Evolutionary conservation across 2,113 vertebrate species (phyloP), one percentile per base, ranked within the genome.

Genomic region (Siphamia tubifer): DNA sequence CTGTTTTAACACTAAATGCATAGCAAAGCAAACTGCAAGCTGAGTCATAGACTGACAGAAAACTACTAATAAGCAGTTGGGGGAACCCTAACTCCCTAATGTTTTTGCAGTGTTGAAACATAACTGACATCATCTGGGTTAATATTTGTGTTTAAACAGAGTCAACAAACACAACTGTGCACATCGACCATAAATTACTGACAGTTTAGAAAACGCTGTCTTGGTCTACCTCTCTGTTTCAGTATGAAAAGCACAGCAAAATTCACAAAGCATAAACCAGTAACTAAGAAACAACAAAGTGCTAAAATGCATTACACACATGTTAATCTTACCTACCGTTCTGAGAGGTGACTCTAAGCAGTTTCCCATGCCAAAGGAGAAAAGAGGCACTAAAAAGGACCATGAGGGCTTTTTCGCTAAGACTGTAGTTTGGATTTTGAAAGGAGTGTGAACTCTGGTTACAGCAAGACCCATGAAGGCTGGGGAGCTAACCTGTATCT

Each of bases 331-430:
- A n/a, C 45, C 30, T 48, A 98, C 96, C 95, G 93, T 92, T 90
- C 88, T 94, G 84, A 96, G 84, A 81, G 94, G 93, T 84, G 93
- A 94, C 86, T 95, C 94, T 89, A 96, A 91, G 87, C 95, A 96
- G 93, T 96, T 96, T 87, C 95, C 95, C 95, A 98, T 96, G 79
- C 89, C 93, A 91, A 74, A 61, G 24, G 79, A 85, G 47, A 74
- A 69, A 66, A 76, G 58, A 49, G 61, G 57, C 38, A 74, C 74
- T n/a, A 81, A 89, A 75, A 89, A 82, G 82, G 91, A 90, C 80
- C 86, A 86, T 88, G 90, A 81, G 88, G 92, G 51, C 72, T 78
- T 87, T 86, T 83, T 88, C 87, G 86, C 90, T 67, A 90, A 84
- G 76, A 74, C 81, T 66, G 67, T 79, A 81, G 82, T 89, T 88